Base-by-base conservation (phyloP, 2,113 vertebrate species). In the Muntiacus muntjak region DNA sequence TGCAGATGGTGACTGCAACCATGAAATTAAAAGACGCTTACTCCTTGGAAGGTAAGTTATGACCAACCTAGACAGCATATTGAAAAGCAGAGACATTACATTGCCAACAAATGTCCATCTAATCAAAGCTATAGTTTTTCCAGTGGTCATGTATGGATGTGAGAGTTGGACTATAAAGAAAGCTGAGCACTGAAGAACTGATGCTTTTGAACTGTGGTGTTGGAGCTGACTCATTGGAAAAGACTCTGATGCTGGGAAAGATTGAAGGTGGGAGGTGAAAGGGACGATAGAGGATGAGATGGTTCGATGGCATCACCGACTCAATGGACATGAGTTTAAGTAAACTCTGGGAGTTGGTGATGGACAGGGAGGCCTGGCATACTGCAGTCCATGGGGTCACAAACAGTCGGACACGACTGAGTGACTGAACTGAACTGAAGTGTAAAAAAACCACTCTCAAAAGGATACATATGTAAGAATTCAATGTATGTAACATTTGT, bases 381-480 rank as follows among this genome's bases (percentile, higher is more conserved):
- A 33, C 33, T 67, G 16, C 13, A 16, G 15, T n/a, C 33, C 33
- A n/a, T 19, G 33, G 62, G 7, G 16, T 67, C 33, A 19, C 16
- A n/a, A 67, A 67, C 33, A n/a, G 4, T n/a, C 1, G 1, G 60
- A 67, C 62, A 67, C 4, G 1, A 67, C 3, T 67, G 62, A 67
- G 62, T 0, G 2, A 19, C 33, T n/a, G 33, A 67, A 54, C 15
- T 16, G 52, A 54, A n/a, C 4, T 67, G 16, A 67, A 19, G 62
- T n/a, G 62, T 17, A 55, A 79, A 54, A 71, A 25, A 47, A 17
- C 16, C 47, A 47, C 40, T 50, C 36, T 43, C 25, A 30, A 91
- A 85, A 84, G 17, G 12, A 52, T 52, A 36, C 54, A 60, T 60
- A 23, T 23, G 12, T 2, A 40, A 79, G 60, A 60, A 94, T 64